Evolutionary conservation across 2,888 invertebrate species (phyloP).

Genomic region (Bimastos eiseni): DNA sequence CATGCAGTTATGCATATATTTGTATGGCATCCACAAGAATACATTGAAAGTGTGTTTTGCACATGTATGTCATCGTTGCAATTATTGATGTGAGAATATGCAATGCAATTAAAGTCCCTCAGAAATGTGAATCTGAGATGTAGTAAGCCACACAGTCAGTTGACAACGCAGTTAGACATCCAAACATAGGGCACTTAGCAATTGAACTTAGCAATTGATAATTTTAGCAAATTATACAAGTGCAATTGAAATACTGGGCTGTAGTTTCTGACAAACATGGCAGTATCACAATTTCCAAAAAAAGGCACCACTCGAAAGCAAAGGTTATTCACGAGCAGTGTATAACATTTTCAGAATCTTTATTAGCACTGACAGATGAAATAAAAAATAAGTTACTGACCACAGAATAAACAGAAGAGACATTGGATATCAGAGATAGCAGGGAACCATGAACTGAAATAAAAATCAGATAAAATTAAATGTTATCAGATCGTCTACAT

Average conservation of each 20-base stretch:
- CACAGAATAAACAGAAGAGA: slow-evolving; percentile 29
- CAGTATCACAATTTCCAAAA: too few relatives aligned
- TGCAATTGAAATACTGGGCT: background rate
- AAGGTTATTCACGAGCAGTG: too few relatives aligned
- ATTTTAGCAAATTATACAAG: background rate
- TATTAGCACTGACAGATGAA: background rate
- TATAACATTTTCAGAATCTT: background rate
- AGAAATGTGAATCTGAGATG: background rate
- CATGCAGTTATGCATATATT: background rate
- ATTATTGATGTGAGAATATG: background rate
- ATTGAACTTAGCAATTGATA: background rate
- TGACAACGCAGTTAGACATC: background rate
- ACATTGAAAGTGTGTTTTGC: background rate
- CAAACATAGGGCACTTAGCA: background rate
- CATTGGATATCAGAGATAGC: slow-evolving; percentile 31
- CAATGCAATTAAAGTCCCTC: background rate
- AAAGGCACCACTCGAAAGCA: too few relatives aligned
- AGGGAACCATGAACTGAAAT: slow-evolving; percentile 32
- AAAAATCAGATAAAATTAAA: background rate
- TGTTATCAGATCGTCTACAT: background rate
- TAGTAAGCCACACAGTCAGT: background rate
- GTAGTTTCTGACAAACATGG: background rate
- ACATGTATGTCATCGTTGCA: background rate
- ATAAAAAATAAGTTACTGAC: slow-evolving; percentile 7
- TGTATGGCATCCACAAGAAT: background rate